Conservation (phyloP, 2,888 invertebrate genomes). For the Clepsis dumicolana region DNA sequence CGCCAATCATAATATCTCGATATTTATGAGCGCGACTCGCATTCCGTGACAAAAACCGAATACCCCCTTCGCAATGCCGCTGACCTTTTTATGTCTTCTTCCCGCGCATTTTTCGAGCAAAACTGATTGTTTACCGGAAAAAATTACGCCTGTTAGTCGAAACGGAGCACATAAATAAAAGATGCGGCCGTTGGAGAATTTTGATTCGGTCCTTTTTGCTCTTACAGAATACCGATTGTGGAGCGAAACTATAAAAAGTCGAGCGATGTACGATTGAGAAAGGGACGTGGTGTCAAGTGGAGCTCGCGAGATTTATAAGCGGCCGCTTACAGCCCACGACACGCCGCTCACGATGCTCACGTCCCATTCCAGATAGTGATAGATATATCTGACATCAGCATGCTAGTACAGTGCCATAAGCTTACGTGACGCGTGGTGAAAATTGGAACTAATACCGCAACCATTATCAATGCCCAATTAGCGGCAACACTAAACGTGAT, state of each 20-base stretch:
- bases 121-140: constrained; percentile 86
- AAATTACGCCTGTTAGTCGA: constrained; percentile 85
- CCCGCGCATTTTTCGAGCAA: constrained; percentile 84
- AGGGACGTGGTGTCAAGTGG: constrained; percentile 74
- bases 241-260: constrained; percentile 66
- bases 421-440: too few species aligned
- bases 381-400: too few species aligned
- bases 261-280: constrained; percentile 72
- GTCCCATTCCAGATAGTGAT: neutral
- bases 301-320: constrained; percentile 65
- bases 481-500: too few species aligned
- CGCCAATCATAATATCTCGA: constrained; percentile 74
- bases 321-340: constrained; percentile 56
- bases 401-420: too few species aligned
- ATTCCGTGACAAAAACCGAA: constrained; percentile 58
- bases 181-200: constrained; percentile 78
- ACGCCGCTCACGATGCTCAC: neutral
- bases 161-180: constrained; percentile 82
- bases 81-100: constrained; percentile 80
- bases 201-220: constrained; percentile 82
- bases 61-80: constrained; percentile 67
- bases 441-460: too few species aligned
- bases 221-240: constrained; percentile 68
- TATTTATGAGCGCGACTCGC: constrained; percentile 67
- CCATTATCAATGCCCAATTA: too few species aligned